Conservation (phyloP, 2,888 invertebrate genomes). For the Ganaspis brasiliensis region DNA sequence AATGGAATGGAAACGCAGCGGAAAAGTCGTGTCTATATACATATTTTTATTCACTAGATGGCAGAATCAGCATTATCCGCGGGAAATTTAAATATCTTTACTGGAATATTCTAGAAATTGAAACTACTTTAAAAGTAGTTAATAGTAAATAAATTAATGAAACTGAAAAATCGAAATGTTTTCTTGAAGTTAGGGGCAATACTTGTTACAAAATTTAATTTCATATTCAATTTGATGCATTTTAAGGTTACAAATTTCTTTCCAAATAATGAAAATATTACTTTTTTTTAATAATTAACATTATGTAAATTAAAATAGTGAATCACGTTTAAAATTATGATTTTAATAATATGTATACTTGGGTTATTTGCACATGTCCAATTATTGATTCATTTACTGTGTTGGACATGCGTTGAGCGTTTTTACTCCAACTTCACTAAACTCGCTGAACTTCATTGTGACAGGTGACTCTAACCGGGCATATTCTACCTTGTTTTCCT, state of each 20-base stretch:
- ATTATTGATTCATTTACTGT: slow-evolving; percentile 21
- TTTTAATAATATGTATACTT: not conserved
- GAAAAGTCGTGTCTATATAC: slow-evolving; percentile 3
- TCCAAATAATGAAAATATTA: no score
- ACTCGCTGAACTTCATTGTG: slow-evolving; percentile 20
- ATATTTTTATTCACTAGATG: slow-evolving; percentile 7
- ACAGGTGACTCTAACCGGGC: slow-evolving; percentile 17
- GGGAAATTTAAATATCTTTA: not conserved
- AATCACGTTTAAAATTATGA: not conserved
- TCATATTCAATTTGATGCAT: no score
- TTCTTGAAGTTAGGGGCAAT: no score
- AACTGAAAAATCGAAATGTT: no score
- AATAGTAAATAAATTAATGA: no score
- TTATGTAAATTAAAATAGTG: not conserved
- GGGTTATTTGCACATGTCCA: slow-evolving; percentile 17
- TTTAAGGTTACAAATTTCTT: no score
- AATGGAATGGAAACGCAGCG: not conserved
- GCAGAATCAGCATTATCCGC: not conserved
- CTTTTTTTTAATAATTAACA: not conserved
- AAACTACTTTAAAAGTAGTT: not conserved
- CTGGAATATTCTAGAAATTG: not conserved
- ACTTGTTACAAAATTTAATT: no score
- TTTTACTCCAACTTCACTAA: slow-evolving; percentile 8
- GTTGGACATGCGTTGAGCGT: slow-evolving; percentile 36
- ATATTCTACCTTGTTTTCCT: not conserved